Conservation (phyloP, 2,113 vertebrate genomes). For the Apteryx owenii region DNA sequence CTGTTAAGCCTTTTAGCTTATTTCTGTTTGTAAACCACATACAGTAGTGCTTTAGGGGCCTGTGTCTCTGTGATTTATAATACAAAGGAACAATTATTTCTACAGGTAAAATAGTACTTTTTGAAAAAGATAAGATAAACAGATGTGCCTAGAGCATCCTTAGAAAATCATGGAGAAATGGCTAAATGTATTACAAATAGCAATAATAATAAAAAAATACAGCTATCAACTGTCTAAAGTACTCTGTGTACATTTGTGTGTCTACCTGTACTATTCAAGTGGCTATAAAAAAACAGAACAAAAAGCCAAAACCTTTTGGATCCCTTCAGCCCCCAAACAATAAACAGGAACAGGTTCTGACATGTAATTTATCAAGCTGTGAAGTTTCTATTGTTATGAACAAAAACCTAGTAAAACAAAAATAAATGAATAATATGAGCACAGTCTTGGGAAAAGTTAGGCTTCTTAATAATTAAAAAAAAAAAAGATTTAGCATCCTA, state of each 20-base stretch:
- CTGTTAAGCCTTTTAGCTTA: constrained; percentile 48
- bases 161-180: constrained; percentile 35
- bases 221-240: constrained; percentile 38
- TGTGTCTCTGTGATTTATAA: constrained; percentile 56
- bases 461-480: neutral
- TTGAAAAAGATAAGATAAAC: constrained; percentile 63
- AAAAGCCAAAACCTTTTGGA: constrained; percentile 52
- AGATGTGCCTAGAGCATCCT: constrained; percentile 46
- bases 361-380: constrained; percentile 61
- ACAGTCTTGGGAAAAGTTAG: neutral
- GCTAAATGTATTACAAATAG: constrained; percentile 50
- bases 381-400: constrained; percentile 48
- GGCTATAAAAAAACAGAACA: constrained; percentile 6
- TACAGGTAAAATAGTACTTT: constrained; percentile 56
- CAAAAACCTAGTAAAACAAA: constrained; percentile 52
- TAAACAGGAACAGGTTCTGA: constrained; percentile 55
- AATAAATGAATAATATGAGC: constrained; percentile 38
- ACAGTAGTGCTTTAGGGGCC: constrained; percentile 49
- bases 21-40: constrained; percentile 69
- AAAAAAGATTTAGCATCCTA: neutral
- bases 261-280: neutral
- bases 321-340: constrained; percentile 24
- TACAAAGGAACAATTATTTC: constrained; percentile 67
- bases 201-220: constrained; percentile 52
- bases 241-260: constrained; percentile 8